Conservation (phyloP, 2,888 invertebrate species). For the Steinernema hermaphroditum region DNA sequence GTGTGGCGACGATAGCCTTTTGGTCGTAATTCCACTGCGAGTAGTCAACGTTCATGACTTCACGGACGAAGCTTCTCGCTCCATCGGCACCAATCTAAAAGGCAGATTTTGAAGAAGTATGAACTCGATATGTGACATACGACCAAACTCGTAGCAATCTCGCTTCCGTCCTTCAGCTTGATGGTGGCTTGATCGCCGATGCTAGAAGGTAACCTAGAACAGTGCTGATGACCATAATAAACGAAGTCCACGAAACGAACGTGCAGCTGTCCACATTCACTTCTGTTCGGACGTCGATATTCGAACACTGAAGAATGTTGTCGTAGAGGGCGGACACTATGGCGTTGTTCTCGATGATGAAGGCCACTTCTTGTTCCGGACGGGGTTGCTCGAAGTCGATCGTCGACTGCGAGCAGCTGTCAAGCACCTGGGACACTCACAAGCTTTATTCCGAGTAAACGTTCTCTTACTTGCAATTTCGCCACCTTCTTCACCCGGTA, state of each 20-base stretch:
- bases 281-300: conserved; percentile 72
- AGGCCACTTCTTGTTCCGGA: conserved; percentile 79
- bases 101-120: conserved; percentile 52
- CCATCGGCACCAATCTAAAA: conserved; percentile 90
- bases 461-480: conserved; percentile 80
- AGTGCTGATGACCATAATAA: no score
- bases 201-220: conserved; percentile 40
- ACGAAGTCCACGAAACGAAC: no score
- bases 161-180: conserved; percentile 66
- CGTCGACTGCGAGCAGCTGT: conserved; percentile 83
- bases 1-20: conserved; percentile 87
- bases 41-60: conserved; percentile 80
- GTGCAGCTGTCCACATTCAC: conserved; percentile 69
- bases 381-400: conserved; percentile 82
- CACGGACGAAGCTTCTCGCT: conserved; percentile 81
- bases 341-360: conserved; percentile 90
- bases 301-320: conserved; percentile 43
- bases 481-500: conserved; percentile 78
- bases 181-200: conserved; percentile 64
- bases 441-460: not conserved
- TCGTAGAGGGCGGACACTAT: conserved; percentile 77
- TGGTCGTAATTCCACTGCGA: conserved; percentile 84
- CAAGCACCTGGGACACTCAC: conserved; percentile 75
- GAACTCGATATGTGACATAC: conserved; percentile 60
- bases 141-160: conserved; percentile 68